Evolutionary conservation across 2,888 invertebrate species (phyloP).

Genomic region (Strigamia crassipes): DNA sequence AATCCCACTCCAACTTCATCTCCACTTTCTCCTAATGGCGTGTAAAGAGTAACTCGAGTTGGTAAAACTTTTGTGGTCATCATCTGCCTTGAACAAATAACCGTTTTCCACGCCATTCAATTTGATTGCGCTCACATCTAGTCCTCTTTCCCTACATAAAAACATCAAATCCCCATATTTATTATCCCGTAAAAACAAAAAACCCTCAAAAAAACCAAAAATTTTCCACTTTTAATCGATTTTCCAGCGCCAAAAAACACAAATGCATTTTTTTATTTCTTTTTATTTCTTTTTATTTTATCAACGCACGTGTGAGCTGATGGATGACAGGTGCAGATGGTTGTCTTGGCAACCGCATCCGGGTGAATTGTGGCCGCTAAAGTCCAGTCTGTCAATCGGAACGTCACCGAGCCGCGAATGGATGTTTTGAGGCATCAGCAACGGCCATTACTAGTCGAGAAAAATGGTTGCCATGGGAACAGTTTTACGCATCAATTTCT

Average conservation of each 20-base stretch:
- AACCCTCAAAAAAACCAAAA: neutral
- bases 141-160: neutral
- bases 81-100: neutral
- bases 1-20: neutral
- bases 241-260: neutral
- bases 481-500: slow-evolving; percentile 28
- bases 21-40: neutral
- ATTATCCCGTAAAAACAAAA: neutral
- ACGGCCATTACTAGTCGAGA: slow-evolving; percentile 5
- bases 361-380: slow-evolving; percentile 20
- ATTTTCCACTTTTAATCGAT: neutral
- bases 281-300: neutral
- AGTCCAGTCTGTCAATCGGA: slow-evolving; percentile 39
- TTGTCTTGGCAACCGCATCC: slow-evolving; percentile 42
- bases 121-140: neutral
- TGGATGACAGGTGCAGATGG: slow-evolving; percentile 42
- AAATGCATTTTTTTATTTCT: neutral
- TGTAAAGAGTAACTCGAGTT: slow-evolving; percentile 23
- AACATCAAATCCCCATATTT: neutral
- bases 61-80: slow-evolving; percentile 18
- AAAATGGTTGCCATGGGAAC: slow-evolving; percentile 31
- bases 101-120: neutral
- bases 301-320: neutral
- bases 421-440: neutral
- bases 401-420: slow-evolving; percentile 23